Evolutionary conservation across 1,140 invertebrate genomes (phyloP), one percentile per base, ranked within the genome.

Genomic region (Odontomachus brunneus): DNA sequence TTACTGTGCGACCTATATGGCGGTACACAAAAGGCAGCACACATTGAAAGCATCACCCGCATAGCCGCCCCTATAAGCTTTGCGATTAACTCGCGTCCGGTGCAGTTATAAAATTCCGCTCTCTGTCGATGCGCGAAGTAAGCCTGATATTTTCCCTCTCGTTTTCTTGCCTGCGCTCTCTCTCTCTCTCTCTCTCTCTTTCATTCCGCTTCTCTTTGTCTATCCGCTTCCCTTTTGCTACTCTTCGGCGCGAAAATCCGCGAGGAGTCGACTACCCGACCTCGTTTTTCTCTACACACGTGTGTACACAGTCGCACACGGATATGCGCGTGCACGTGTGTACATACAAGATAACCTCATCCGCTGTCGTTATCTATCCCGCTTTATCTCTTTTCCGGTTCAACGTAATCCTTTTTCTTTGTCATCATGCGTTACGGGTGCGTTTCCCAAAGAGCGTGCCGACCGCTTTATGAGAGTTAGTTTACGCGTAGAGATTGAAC

Each of bases 401-500:
- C 57, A 17, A 26, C 22, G 75, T 85, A 82, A 88, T 88, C 59
- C 75, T 63, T 62, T 82, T 88, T 75, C 85, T 87, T 84, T 88
- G 82, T 88, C 82, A 72, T 76, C 24, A 17, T 62, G 59, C 83
- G 53, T 88, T 82, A 51, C 75, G 62, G 71, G 82, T 88, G 71
- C 82, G 65, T 84, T 74, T 71, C 53, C 55, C 53, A 87, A 87
- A 87, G 75, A 76, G 75, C 59, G 59, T 85, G 62, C 53, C 53
- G 53, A 24, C 84, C 66, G 71, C 76, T 87, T 87, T 88, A 84
- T 87, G 71, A 59, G 82, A 88, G 72, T 84, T 82, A 55, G 74
- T 86, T 69, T 87, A 88, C 71, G 48, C 72, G 82, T 67, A 66
- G 53, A 87, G 75, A 87, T 87, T 88, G 83, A 82, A 88, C 75